A percentile compares a stretch with the other conserved stretches of the same genome.
Evolutionary conservation across 2,797 vertebrate species (phyloP).

Genomic region (Momotus momota): DNA sequence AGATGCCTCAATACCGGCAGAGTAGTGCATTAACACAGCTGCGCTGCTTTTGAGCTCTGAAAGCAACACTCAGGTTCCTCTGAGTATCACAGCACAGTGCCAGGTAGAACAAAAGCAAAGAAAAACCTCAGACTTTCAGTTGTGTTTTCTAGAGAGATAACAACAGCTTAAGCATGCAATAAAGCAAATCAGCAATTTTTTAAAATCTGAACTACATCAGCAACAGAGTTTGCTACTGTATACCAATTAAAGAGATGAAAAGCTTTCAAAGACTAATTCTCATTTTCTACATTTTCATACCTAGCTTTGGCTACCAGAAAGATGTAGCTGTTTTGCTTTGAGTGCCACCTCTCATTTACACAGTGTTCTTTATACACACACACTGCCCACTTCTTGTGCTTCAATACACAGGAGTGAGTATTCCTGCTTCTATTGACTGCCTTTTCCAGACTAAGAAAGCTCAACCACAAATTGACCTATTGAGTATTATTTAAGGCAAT

Average conservation of each 20-base stretch:
- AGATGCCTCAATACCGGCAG: not conserved
- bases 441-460: not conserved
- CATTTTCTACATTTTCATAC: not conserved
- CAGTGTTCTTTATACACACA: not conserved
- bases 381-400: not conserved
- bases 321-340: not conserved
- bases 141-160: not conserved
- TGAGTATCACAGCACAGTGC: not conserved
- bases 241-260: not conserved
- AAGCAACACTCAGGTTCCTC: not conserved
- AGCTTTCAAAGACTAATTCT: not conserved
- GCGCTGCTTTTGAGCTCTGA: not conserved
- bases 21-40: not conserved
- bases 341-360: not conserved
- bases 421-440: not conserved
- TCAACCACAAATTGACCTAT: not conserved
- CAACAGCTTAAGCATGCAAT: not conserved
- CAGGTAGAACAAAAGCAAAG: not conserved
- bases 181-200: not conserved
- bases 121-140: not conserved
- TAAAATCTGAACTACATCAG: not conserved
- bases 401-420: not conserved
- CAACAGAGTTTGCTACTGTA: not conserved
- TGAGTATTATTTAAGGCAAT: slow-evolving; percentile 1
- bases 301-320: not conserved